phyloP scores from a whole-genome alignment of 1,140 invertebrate genomes.

The Orchestia grillus region DNA sequence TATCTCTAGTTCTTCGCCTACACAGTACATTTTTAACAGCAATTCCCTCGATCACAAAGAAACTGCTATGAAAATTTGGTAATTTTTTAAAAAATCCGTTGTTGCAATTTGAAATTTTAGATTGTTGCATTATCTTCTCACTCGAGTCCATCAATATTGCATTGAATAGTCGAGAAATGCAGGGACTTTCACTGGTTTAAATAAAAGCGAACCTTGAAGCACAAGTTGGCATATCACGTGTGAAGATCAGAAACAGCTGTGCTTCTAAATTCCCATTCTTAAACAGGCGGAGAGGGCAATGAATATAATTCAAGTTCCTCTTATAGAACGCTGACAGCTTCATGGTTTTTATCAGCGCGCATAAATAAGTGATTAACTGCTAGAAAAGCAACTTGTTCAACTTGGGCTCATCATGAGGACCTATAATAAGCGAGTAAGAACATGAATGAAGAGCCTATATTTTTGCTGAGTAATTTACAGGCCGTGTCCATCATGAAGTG shows the following conservation, averaged over 20 bases:
- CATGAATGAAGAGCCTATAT: neutral
- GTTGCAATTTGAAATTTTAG: neutral
- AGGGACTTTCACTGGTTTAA: neutral
- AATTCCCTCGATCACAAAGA: neutral
- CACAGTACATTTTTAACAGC: too few relatives aligned
- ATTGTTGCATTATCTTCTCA: neutral
- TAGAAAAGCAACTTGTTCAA: neutral
- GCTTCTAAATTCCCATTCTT: neutral
- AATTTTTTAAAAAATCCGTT: neutral
- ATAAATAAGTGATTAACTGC: conserved; percentile 2
- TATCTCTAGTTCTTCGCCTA: too few relatives aligned
- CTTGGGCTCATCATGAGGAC: neutral
- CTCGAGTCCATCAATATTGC: neutral
- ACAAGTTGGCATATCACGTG: conserved; percentile 7
- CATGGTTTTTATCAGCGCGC: neutral
- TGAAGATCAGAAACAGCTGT: neutral
- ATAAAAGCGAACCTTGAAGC: neutral
- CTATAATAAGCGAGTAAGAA: neutral
- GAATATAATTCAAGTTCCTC: neutral
- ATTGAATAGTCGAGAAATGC: neutral
- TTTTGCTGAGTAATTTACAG: neutral
- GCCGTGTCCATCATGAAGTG: neutral
- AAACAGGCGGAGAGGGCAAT: neutral
- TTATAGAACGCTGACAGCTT: neutral
- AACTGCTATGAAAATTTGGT: neutral